A percentile compares a stretch with the other conserved stretches of the same genome.
Conservation (phyloP, 2,888 invertebrate genomes). For the Antitype chi region DNA sequence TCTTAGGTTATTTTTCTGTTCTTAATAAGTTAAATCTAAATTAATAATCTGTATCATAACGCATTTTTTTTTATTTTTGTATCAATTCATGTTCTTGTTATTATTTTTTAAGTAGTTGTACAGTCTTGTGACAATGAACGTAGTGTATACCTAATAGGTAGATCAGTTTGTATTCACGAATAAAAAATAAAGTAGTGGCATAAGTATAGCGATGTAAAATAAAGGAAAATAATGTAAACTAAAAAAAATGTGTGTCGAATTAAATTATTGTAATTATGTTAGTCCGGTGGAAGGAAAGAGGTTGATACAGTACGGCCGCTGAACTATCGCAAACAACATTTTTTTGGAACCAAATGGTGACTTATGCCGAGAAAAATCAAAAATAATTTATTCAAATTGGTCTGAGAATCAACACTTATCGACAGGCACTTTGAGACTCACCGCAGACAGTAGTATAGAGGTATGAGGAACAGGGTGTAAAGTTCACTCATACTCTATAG, state of each 20-base stretch:
- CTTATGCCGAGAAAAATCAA: background rate
- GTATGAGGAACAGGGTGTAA: too few relatives aligned
- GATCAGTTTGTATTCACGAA: conserved; percentile 48
- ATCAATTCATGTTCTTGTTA: conserved; percentile 45
- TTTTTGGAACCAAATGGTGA: background rate
- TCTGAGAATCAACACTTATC: too few relatives aligned
- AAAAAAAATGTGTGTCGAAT: conserved; percentile 46
- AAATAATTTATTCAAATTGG: too few relatives aligned
- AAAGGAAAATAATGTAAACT: conserved; percentile 37
- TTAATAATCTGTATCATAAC: conserved; percentile 46
- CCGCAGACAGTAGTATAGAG: too few relatives aligned
- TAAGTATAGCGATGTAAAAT: conserved; percentile 35
- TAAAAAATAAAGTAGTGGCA: conserved; percentile 31
- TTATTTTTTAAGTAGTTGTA: conserved; percentile 47
- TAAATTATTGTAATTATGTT: conserved; percentile 42
- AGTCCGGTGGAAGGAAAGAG: conserved; percentile 31
- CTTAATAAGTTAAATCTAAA: conserved; percentile 28
- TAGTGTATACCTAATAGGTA: conserved; percentile 55
- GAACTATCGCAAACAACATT: background rate
- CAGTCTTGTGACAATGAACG: conserved; percentile 40
- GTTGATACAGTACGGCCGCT: background rate
- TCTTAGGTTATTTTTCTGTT: conserved; percentile 36
- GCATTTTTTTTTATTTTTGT: conserved; percentile 62
- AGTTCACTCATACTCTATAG: too few relatives aligned
- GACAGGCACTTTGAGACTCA: too few relatives aligned